phyloP scores from a whole-genome alignment of 2,888 invertebrate species.

The Villa cingulata region DNA sequence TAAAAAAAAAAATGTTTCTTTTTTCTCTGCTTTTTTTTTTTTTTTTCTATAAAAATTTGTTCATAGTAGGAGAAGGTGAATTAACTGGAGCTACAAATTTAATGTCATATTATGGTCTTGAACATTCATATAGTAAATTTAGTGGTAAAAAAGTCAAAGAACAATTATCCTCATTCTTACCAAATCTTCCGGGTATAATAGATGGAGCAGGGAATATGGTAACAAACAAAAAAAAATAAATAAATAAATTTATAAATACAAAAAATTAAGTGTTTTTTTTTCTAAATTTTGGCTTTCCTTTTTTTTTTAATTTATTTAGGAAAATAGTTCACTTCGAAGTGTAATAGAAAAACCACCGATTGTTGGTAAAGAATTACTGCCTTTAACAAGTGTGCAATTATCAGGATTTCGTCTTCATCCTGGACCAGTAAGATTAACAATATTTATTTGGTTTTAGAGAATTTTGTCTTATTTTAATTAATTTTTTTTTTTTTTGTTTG shows the following conservation, averaged over 20 bases:
- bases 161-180: constrained; percentile 86
- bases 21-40: not conserved
- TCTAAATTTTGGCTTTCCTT: not conserved
- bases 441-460: not conserved
- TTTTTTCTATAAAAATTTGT: too few relatives aligned
- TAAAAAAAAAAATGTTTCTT: not conserved
- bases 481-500: constrained; percentile 9
- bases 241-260: too few relatives aligned
- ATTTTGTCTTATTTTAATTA: too few relatives aligned
- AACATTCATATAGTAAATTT: constrained; percentile 96
- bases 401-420: constrained; percentile 91
- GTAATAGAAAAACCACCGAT: constrained; percentile 94
- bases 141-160: constrained; percentile 93
- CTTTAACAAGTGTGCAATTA: constrained; percentile 73
- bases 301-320: constrained; percentile 27
- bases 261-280: not conserved
- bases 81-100: constrained; percentile 92
- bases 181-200: constrained; percentile 87
- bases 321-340: constrained; percentile 77
- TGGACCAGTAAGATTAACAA: constrained; percentile 47
- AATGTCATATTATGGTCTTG: constrained; percentile 90
- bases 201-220: constrained; percentile 75
- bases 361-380: constrained; percentile 77
- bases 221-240: too few relatives aligned
- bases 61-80: constrained; percentile 64